These are phyloP conservation scores for Lutjanus argentimaculatus DNA, from an alignment of 2,797 vertebrate genomes.

Conservation along the genomic window DNA sequence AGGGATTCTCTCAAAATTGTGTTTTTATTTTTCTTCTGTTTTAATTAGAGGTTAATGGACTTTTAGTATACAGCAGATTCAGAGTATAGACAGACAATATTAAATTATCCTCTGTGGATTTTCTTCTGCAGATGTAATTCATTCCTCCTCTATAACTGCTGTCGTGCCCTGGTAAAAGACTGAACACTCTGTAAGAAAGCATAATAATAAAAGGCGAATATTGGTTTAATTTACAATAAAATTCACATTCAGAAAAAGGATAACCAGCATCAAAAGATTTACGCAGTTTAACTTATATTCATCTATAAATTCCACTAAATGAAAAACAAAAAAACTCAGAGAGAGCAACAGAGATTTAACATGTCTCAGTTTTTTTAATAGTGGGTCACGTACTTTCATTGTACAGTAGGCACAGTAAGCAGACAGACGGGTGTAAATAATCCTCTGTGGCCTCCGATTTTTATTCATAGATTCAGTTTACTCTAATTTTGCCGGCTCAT, in stretches of 20 bases:
- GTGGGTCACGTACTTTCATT: conserved; percentile 24
- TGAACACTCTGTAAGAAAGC: not conserved
- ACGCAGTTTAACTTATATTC: not conserved
- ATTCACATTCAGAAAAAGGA: not conserved
- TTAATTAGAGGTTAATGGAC: conserved; percentile 47
- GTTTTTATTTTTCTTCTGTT: conserved; percentile 24
- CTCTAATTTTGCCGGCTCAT: conserved; percentile 81
- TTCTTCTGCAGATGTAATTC: not conserved
- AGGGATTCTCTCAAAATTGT: conserved; percentile 30
- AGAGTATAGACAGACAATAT: conserved; percentile 15
- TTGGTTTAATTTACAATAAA: not conserved
- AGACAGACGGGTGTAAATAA: conserved; percentile 75
- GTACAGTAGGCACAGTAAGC: conserved; percentile 64
- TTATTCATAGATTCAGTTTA: conserved; percentile 82
- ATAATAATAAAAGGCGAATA: not conserved
- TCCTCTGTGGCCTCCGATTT: conserved; percentile 67
- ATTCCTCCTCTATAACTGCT: conserved; percentile 1
- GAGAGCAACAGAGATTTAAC: conserved; percentile 11
- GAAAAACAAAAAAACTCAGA: not conserved
- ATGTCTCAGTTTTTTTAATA: conserved; percentile 12
- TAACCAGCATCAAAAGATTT: not conserved
- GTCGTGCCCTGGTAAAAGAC: not conserved
- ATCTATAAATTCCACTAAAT: not conserved
- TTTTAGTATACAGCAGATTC: conserved; percentile 22
- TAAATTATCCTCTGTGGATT: conserved; percentile 31